Percentiles rank a stretch among this genome's conserved stretches.
These are phyloP conservation scores for Argynnis bischoffii DNA, from an alignment of 2,888 invertebrate species.

Conservation along the genomic window DNA sequence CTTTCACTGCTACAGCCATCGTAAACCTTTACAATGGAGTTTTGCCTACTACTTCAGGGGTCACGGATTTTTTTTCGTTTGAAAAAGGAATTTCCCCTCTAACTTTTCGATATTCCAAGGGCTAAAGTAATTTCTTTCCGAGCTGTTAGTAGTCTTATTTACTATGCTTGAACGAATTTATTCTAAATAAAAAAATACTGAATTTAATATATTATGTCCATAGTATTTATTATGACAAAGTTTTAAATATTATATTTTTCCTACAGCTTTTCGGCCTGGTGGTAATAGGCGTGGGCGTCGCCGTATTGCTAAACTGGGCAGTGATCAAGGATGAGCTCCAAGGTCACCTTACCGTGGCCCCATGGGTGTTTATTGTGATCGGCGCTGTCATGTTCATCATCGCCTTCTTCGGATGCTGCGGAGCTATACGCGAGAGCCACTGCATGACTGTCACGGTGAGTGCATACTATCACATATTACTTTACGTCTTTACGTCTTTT, in stretches of 20 bases:
- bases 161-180: too few species aligned
- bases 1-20: too few species aligned
- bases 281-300: conserved; percentile 85
- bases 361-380: conserved; percentile 85
- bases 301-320: conserved; percentile 84
- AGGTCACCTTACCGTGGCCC: conserved; percentile 78
- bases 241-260: conserved; percentile 12
- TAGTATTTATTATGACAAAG: neutral
- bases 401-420: conserved; percentile 95
- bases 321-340: conserved; percentile 71
- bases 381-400: conserved; percentile 89
- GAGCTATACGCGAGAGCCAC: conserved; percentile 93
- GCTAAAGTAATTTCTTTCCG: too few species aligned
- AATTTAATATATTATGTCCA: neutral
- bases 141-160: too few species aligned
- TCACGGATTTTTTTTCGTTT: too few species aligned
- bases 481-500: too few species aligned
- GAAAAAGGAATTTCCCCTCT: too few species aligned
- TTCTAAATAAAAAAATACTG: too few species aligned
- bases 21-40: too few species aligned
- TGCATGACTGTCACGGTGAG: conserved; percentile 93
- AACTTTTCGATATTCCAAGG: too few species aligned
- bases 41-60: too few species aligned
- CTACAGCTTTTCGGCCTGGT: conserved; percentile 87
- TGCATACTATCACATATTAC: conserved; percentile 31